These are phyloP conservation scores for Achlya flavicornis DNA, from an alignment of 2,888 invertebrate species.

Conservation along the genomic window DNA sequence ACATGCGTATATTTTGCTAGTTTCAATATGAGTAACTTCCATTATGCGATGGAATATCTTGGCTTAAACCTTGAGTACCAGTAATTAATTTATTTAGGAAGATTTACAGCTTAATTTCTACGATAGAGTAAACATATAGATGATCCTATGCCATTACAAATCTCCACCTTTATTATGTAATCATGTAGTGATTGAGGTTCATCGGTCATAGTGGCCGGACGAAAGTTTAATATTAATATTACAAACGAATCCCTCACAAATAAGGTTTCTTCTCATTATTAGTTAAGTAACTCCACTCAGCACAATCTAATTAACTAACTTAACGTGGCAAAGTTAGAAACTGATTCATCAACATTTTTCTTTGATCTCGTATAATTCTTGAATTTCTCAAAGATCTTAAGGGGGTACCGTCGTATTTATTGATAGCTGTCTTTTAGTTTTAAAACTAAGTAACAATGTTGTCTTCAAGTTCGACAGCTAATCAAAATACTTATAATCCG, in stretches of 20 bases:
- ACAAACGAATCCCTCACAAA: not conserved
- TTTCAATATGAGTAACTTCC: too few relatives aligned
- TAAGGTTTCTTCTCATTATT: slow-evolving; percentile 4
- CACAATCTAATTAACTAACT: slow-evolving; percentile 6
- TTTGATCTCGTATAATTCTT: slow-evolving; percentile 5
- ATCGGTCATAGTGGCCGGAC: not conserved
- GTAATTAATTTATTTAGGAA: too few relatives aligned
- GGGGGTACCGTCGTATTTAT: not conserved
- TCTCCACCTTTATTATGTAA: too few relatives aligned
- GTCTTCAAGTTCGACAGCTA: not conserved
- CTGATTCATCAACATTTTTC: slow-evolving; percentile 7
- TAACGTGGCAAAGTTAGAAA: slow-evolving; percentile 3
- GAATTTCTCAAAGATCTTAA: not conserved
- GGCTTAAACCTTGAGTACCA: too few relatives aligned
- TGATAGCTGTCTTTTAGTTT: slow-evolving; percentile 7
- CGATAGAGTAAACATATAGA: too few relatives aligned
- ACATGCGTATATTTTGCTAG: too few relatives aligned
- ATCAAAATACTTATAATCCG: too few relatives aligned
- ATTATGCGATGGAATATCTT: too few relatives aligned
- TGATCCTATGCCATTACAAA: too few relatives aligned
- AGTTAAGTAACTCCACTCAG: slow-evolving; percentile 2
- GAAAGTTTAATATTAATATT: not conserved
- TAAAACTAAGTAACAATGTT: not conserved
- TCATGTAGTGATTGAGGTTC: too few relatives aligned
- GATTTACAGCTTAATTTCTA: too few relatives aligned